These are phyloP conservation scores for Chloropsis cyanopogon DNA, from an alignment of 2,113 vertebrate genomes.

Conservation along the genomic window DNA sequence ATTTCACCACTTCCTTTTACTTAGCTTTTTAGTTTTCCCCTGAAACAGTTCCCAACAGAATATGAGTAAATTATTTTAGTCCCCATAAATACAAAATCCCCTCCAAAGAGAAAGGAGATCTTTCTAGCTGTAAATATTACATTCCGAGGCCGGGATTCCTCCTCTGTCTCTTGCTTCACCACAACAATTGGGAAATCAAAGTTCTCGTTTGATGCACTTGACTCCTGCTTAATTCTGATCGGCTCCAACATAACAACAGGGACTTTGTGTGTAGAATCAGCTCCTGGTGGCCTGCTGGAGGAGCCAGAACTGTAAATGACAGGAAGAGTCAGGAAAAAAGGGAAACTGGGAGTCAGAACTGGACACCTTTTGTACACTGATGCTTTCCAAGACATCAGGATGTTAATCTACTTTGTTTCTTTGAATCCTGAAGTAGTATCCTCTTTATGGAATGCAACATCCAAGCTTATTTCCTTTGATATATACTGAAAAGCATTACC, in stretches of 20 bases:
- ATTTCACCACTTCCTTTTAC: not conserved
- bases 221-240: constrained; percentile 79
- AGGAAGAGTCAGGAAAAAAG: not conserved
- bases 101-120: not conserved
- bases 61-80: not conserved
- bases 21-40: not conserved
- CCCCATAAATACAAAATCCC: not conserved
- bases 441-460: not conserved
- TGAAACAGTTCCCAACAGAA: not conserved
- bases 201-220: constrained; percentile 66
- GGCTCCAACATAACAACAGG: constrained; percentile 79
- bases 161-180: constrained; percentile 77
- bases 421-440: not conserved
- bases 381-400: not conserved
- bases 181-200: constrained; percentile 80
- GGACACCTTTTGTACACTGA: not conserved
- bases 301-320: constrained; percentile 73
- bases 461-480: not conserved
- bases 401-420: not conserved
- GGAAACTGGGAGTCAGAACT: not conserved
- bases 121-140: constrained; percentile 55
- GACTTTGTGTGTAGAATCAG: constrained; percentile 79
- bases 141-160: constrained; percentile 72
- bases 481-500: not conserved
- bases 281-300: constrained; percentile 77